Conservation (phyloP, 2,888 invertebrate species). For the Acrobasis suavella region DNA sequence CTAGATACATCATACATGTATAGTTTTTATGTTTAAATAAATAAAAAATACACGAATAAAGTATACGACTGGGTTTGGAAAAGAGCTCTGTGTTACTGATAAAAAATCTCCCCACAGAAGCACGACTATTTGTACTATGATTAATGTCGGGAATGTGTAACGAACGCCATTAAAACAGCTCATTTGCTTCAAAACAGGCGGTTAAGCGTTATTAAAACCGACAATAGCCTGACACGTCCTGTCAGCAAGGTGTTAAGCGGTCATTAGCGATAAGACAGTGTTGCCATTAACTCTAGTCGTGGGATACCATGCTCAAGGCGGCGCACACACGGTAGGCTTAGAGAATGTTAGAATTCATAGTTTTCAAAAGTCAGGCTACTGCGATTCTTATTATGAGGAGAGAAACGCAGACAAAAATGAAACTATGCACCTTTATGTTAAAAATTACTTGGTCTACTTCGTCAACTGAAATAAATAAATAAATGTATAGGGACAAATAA, state of each 20-base stretch:
- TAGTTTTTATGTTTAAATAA: no score
- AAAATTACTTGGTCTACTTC: no score
- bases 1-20: no score
- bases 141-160: neutral
- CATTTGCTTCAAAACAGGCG: slow-evolving; percentile 25
- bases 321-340: slow-evolving; percentile 9
- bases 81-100: neutral
- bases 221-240: slow-evolving; percentile 44
- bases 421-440: no score
- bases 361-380: no score
- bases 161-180: neutral
- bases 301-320: neutral
- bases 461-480: no score
- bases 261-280: slow-evolving; percentile 28
- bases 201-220: slow-evolving; percentile 49
- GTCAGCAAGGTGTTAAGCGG: slow-evolving; percentile 51
- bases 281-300: slow-evolving; percentile 10
- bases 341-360: neutral
- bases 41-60: no score
- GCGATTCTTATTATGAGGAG: no score
- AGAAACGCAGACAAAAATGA: no score
- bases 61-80: no score
- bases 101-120: neutral
- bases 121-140: neutral
- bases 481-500: no score